Base-by-base conservation (phyloP, 2,888 invertebrate species). In the Nomada ruficornis region DNA sequence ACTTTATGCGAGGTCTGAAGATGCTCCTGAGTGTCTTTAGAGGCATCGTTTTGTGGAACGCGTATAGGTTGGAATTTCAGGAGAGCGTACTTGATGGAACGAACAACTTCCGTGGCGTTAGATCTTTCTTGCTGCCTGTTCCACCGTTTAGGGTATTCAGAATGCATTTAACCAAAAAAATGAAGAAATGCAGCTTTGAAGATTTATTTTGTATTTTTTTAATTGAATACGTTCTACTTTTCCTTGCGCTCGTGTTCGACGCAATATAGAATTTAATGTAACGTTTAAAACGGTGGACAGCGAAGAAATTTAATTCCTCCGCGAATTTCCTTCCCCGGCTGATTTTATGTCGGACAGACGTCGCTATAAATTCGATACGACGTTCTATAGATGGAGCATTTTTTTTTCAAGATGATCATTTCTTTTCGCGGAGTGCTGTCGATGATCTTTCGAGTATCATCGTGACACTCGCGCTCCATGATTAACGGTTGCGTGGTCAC, bases 401-500 rank as follows among this genome's bases (percentile, higher is more conserved):
- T 54, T 65, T 62, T 7, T 29, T 60, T 67, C 29, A 54, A 57
- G 18, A n/a, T 10, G 44, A 64, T 60, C 26, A 60, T 64, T 82
- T 68, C 71, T 77, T 69, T 75, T 50, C 55, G 65, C 47, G 54
- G 47, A 29, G 44, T 3, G 68, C 64, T 63, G 54, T 55, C 42
- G 50, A 64, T 60, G 80, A 50, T 81, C 72, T 72, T 36, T 52
- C 71, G 52, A 77, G 83, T 88, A 85, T 74, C 85, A 78, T 83
- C 88, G 81, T 77, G 89, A 88, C 87, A 88, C 90, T 86, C 88
- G 86, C 89, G 87, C 86, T 91, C 92, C 90, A 89, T 90, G 90
- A 92, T 92, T 92, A 91, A 91, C 91, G 91, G 91, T 91, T 88
- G 88, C 88, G 90, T 85, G 91, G 90, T 89, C 83, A 85, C 83